A percentile compares a stretch with the other conserved stretches of the same genome.
phyloP scores from a whole-genome alignment of 2,113 vertebrate genomes.

The Climacteris rufus region DNA sequence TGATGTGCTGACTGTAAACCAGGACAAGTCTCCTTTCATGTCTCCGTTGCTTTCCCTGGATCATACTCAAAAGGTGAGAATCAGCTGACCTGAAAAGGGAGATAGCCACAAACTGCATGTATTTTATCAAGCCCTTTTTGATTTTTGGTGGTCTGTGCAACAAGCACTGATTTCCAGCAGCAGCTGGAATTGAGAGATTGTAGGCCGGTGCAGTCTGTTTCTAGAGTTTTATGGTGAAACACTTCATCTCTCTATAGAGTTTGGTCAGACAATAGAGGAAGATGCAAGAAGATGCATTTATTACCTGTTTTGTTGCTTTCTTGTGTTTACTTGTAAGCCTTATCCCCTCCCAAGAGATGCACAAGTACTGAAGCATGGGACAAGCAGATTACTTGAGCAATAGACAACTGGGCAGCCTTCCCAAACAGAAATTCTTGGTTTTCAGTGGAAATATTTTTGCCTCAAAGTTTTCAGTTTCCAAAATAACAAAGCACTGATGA shows the following conservation, averaged over 20 bases:
- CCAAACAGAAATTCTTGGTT: background rate
- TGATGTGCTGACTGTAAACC: background rate
- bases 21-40: background rate
- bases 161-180: background rate
- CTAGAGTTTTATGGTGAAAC: background rate
- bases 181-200: background rate
- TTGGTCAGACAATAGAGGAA: background rate
- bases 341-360: background rate
- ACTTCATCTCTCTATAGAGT: background rate
- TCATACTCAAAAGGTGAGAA: background rate
- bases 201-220: background rate
- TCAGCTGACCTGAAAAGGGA: background rate
- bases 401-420: background rate
- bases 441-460: background rate
- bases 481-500: background rate
- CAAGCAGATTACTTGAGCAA: background rate
- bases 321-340: background rate
- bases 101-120: rapidly evolving
- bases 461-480: conserved; percentile 5
- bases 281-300: background rate
- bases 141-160: background rate
- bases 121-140: background rate
- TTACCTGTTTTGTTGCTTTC: background rate
- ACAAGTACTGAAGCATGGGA: background rate
- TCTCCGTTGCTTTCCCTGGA: background rate